These are phyloP conservation scores for Mya arenaria DNA, from an alignment of 1,140 invertebrate species.

Conservation along the genomic window DNA sequence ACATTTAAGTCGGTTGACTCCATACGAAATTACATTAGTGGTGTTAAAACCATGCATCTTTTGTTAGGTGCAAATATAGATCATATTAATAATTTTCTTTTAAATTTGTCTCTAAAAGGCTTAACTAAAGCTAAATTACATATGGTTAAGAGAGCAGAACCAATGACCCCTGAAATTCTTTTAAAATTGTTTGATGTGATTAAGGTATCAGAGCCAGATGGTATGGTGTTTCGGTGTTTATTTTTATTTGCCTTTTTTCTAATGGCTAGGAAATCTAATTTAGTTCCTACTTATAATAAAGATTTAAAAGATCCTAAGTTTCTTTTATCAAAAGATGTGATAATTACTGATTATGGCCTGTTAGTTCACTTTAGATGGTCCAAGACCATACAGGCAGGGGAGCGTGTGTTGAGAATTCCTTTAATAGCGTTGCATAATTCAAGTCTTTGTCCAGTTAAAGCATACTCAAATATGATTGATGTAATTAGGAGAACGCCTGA, in stretches of 20 bases:
- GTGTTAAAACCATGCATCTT: slow-evolving; percentile 10
- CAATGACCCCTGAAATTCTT: not conserved
- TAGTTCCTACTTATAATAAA: not conserved
- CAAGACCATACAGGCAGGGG: not conserved
- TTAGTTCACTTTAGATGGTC: not conserved
- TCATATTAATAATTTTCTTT: not conserved
- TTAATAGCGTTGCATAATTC: not conserved
- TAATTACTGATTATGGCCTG: not conserved
- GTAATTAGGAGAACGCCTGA: not conserved
- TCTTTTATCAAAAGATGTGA: not conserved
- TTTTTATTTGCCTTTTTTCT: slow-evolving; percentile 47
- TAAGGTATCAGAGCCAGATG: not conserved
- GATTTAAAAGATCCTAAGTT: not conserved
- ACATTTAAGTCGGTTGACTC: not conserved
- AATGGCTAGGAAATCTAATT: slow-evolving; percentile 11
- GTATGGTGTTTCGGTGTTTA: not conserved
- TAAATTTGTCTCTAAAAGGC: slow-evolving; percentile 14
- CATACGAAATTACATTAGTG: not conserved
- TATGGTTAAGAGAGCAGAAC: not conserved
- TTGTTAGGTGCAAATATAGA: not conserved
- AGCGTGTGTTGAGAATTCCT: not conserved
- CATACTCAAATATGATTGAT: not conserved
- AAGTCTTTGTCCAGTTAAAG: slow-evolving; percentile 12
- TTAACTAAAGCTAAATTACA: not conserved
- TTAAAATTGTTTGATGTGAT: not conserved